Base-by-base conservation (phyloP, 2,797 vertebrate genomes). In the Buceros bicornis region DNA sequence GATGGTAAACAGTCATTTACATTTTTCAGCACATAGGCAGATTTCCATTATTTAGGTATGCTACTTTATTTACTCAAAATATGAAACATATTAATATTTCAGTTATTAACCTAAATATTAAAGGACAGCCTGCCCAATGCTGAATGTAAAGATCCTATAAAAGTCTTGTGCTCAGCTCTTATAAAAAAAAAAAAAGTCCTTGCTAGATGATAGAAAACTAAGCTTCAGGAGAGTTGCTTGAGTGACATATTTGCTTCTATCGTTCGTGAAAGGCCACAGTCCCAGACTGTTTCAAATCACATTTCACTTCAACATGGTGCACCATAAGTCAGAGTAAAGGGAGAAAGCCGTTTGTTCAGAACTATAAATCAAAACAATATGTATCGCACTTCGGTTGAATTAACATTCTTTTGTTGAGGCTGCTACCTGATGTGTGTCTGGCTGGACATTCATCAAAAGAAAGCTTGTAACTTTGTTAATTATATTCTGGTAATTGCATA, bases 401-500 rank as follows among this genome's bases (percentile, higher is more conserved):
- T 97, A 88, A 35, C 50, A 71, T 93, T 89, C 91, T 79, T 94
- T 93, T 92, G 69, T 92, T 95, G 1, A 51, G 51, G 35, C 82
- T 81, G n/a, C 37, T 92, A 81, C 88, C 90, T 89, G 92, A 88
- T 2, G 2, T 16, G 58, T 10, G 5, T 82, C 77, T 94, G 76
- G 91, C 72, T 70, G 76, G 67, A 67, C 61, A 53, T 42, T 81
- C 88, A 93, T 80, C 64, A 85, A 79, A 95, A 74, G 45, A 79
- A 22, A 73, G 56, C 31, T 35, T 61, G 70, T 50, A 92, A 89
- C 87, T 95, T 80, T 87, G 76, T 89, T 95, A 97, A 95, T 96
- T 95, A 84, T 77, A 83, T 88, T 73, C 92, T 94, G 57, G 67
- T 93, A 97, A 95, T 96, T 96, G 66, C 92, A 66, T 61, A 40